Base-by-base conservation (phyloP, 1,140 invertebrate genomes). In the Eupeodes corollae region DNA sequence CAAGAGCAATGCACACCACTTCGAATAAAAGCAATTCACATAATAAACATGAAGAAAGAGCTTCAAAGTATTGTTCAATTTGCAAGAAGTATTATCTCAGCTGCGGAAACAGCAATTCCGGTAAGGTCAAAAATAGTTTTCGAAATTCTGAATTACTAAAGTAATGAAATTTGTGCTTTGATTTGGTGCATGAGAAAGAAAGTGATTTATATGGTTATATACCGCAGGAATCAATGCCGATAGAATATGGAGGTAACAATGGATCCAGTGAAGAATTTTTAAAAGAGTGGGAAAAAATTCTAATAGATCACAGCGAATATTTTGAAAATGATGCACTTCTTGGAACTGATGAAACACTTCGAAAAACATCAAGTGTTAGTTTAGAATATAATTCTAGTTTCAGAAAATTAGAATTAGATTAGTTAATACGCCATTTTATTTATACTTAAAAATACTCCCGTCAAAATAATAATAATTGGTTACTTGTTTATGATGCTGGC, bases 211-310 rank as follows among this genome's bases (percentile, higher is more conserved):
- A 59, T 31, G 64, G 75, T 46, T 69, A 64, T 47, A 53, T 77
- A 11, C 70, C 74, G 1, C 42, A 65, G 13, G 72, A 76, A 14
- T 61, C 71, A 3, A 55, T 78, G 42, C 75, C 77, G 9, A 71
- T 72, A 33, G 78, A 80, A 50, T 75, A 73, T 45, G 77, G 78
- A 1, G 75, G 75, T 12, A 62, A 68, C 43, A 72, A 68, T 49
- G 74, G 75, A 19, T 55, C 72, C 1, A 46, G 70, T 14, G 58
- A 44, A 34, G 72, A 74, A 51, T 64, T 66, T 39, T 39, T 67
- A 69, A 75, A 72, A 32, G 54, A 72, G 21, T 78, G 75, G 75
- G 71, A 71, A 30, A 63, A 67, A 5, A 73, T 74, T 53, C 52
- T 76, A 16, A 52, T 61, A 37, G 61, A 56, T 10, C 58, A 69